A percentile compares a stretch with the other conserved stretches of the same genome.
phyloP scores from a whole-genome alignment of 2,113 vertebrate species.

The Parus major region DNA sequence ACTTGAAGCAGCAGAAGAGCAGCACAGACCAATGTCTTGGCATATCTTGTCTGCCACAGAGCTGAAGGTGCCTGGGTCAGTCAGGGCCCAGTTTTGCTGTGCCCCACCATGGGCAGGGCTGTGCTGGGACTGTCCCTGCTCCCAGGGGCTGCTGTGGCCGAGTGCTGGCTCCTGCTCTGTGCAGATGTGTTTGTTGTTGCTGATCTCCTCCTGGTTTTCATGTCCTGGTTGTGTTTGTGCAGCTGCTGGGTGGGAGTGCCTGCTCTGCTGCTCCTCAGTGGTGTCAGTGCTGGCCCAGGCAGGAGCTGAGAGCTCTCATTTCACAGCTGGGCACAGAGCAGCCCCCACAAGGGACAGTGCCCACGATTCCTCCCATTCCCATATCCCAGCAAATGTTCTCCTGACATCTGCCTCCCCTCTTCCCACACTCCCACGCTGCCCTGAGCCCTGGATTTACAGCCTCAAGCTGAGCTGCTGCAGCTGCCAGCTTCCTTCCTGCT shows the following conservation, averaged over 20 bases:
- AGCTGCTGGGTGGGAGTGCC: not conserved
- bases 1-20: not conserved
- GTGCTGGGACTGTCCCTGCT: not conserved
- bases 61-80: not conserved
- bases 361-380: fast-evolving
- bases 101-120: not conserved
- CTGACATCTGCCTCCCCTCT: not conserved
- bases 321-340: not conserved
- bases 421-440: not conserved
- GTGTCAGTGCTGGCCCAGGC: not conserved
- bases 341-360: not conserved
- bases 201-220: not conserved
- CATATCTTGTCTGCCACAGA: not conserved
- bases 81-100: not conserved
- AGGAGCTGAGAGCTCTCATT: not conserved
- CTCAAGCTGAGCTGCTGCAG: not conserved
- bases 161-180: not conserved
- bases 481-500: not conserved
- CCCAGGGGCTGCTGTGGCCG: not conserved
- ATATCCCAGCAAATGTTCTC: not conserved
- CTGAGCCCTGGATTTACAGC: not conserved
- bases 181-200: not conserved
- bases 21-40: not conserved
- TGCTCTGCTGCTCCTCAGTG: not conserved
- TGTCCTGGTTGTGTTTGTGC: not conserved